These are phyloP conservation scores for Brachionus manjavacas DNA, from an alignment of 1,140 invertebrate genomes.

Conservation along the genomic window DNA sequence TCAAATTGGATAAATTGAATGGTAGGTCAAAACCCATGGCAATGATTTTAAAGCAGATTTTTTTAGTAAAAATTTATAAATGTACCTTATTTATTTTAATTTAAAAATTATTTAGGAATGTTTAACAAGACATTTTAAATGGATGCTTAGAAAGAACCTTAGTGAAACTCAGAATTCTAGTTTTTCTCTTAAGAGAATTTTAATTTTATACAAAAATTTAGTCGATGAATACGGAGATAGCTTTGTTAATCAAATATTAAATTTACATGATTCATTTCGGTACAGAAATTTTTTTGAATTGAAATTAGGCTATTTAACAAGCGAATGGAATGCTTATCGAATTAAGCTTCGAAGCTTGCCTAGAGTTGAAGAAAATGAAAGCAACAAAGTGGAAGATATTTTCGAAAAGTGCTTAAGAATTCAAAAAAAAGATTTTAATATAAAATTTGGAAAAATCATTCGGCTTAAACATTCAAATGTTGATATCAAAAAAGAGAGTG, in stretches of 20 bases:
- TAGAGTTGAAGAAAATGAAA: background rate
- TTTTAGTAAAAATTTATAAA: background rate
- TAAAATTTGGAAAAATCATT: background rate
- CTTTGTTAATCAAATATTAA: conserved; percentile 23
- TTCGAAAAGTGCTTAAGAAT: background rate
- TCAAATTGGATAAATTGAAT: background rate
- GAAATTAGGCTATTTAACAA: background rate
- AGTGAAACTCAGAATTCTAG: background rate
- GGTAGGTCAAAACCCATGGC: background rate
- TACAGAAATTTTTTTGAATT: background rate
- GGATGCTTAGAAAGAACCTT: background rate
- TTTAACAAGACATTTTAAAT: conserved; percentile 4
- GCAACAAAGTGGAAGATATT: background rate
- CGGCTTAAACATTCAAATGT: background rate
- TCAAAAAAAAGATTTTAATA: background rate
- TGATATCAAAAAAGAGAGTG: background rate
- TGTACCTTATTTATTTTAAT: background rate
- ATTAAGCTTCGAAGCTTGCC: background rate
- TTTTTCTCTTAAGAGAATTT: background rate
- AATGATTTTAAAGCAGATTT: background rate
- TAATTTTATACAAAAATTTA: background rate
- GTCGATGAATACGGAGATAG: background rate
- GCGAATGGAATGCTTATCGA: background rate
- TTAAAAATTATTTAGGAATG: background rate
- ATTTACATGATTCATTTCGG: background rate